These are phyloP conservation scores for Leptinotarsa rubiginosa DNA, from an alignment of 2,888 invertebrate species.

Conservation along the genomic window DNA sequence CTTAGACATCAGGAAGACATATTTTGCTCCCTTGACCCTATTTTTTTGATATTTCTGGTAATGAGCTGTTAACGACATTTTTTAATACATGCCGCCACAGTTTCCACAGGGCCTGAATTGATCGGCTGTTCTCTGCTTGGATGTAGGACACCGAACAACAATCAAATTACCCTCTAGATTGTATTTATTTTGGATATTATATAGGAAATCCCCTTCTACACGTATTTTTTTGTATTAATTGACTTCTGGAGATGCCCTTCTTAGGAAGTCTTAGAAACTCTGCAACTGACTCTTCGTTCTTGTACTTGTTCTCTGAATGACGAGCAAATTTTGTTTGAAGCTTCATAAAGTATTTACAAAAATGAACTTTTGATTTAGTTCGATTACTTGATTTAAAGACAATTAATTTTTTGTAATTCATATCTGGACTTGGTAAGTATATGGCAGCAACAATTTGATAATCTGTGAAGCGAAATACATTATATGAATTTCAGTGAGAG, in stretches of 20 bases:
- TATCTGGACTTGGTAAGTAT: conserved; percentile 11
- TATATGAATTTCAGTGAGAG: background rate
- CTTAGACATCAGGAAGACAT: conserved; percentile 17
- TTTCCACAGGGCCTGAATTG: conserved; percentile 26
- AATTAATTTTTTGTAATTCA: conserved; percentile 18
- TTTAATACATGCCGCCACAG: conserved; percentile 27
- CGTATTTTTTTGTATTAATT: conserved; percentile 19
- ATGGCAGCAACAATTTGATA: background rate
- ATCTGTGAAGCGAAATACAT: conserved; percentile 3
- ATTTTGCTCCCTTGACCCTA: conserved; percentile 11
- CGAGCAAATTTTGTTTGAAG: conserved; percentile 27
- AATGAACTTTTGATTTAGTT: conserved; percentile 4
- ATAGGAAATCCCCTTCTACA: conserved; percentile 22
- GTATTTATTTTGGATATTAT: conserved; percentile 23
- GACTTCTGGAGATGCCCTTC: conserved; percentile 13
- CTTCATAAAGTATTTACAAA: conserved; percentile 27
- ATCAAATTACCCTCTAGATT: conserved; percentile 27
- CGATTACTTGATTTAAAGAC: background rate
- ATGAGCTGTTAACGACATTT: conserved; percentile 22
- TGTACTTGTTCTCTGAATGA: conserved; percentile 26
- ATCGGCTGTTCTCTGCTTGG: conserved; percentile 21
- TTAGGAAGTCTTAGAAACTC: conserved; percentile 16
- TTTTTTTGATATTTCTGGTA: conserved; percentile 22
- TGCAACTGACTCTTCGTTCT: conserved; percentile 16
- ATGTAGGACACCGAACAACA: conserved; percentile 22